Evolutionary conservation across 2,888 invertebrate genomes (phyloP).

Genomic region (Thymelicus acteon): DNA sequence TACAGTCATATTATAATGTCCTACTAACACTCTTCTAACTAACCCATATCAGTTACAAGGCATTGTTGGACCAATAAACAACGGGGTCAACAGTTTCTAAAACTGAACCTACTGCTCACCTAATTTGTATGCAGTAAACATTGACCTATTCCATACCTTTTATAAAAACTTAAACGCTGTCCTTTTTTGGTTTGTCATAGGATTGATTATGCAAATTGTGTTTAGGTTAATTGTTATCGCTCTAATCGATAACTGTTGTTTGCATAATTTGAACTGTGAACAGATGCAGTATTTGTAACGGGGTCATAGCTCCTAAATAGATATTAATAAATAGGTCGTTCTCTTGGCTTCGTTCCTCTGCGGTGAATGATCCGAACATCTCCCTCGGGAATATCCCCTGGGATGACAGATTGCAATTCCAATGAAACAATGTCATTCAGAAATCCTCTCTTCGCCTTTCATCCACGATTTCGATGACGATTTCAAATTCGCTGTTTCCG

Average conservation of each 20-base stretch:
- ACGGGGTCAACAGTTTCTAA: constrained; percentile 56
- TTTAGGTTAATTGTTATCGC: constrained; percentile 2
- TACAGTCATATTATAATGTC: background rate
- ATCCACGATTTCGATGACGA: background rate
- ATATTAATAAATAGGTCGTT: constrained; percentile 27
- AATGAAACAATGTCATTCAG: constrained; percentile 11
- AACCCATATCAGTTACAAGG: constrained; percentile 33
- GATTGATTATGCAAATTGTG: constrained; percentile 26
- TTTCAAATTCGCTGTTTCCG: background rate
- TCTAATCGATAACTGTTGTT: constrained; percentile 8
- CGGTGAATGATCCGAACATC: background rate
- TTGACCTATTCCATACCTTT: constrained; percentile 33
- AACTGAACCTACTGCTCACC: constrained; percentile 32
- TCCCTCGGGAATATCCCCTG: constrained; percentile 7
- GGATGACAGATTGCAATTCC: constrained; percentile 1
- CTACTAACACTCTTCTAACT: constrained; percentile 22
- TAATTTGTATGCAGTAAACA: constrained; percentile 60
- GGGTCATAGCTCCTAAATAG: constrained; percentile 23
- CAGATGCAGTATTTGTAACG: constrained; percentile 26
- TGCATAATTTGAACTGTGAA: constrained; percentile 11
- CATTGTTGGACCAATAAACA: constrained; percentile 45
- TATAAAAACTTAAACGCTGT: constrained; percentile 25
- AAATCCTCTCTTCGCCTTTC: background rate
- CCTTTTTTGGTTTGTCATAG: constrained; percentile 18
- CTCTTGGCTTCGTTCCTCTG: constrained; percentile 21